Percentiles rank a stretch among this genome's conserved stretches.
These are phyloP conservation scores for Brenthis daphne DNA, from an alignment of 2,888 invertebrate genomes.

Conservation along the genomic window DNA sequence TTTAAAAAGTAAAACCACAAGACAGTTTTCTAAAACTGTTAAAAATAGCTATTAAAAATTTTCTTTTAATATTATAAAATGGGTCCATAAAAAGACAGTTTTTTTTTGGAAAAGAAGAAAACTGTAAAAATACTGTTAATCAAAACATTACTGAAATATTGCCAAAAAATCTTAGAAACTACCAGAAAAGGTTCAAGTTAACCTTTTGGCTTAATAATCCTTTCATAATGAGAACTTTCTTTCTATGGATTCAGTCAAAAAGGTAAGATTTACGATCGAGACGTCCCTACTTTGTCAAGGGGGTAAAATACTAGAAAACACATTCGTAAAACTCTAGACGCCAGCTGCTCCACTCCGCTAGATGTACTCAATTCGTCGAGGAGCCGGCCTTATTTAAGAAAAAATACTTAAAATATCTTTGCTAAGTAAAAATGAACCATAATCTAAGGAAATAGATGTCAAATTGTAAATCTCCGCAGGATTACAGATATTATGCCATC, in stretches of 20 bases:
- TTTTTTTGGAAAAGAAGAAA: no score
- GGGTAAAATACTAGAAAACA: not conserved
- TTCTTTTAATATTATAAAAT: no score
- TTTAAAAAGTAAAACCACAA: no score
- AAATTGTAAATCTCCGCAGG: conserved; percentile 14
- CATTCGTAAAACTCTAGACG: conserved; percentile 3
- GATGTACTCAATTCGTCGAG: conserved; percentile 17
- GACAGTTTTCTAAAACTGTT: no score
- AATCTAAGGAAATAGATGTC: conserved; percentile 33
- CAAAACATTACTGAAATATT: no score
- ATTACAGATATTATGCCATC: conserved; percentile 33
- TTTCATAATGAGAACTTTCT: not conserved
- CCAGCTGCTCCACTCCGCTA: conserved; percentile 21
- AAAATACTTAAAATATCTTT: not conserved
- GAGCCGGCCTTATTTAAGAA: conserved; percentile 15
- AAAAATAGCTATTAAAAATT: no score
- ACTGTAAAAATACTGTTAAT: no score
- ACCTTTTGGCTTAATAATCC: no score
- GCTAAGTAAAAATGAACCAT: conserved; percentile 27
- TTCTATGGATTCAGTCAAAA: conserved; percentile 5
- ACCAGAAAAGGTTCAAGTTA: no score
- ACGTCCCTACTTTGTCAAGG: conserved; percentile 1
- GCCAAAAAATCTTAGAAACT: no score
- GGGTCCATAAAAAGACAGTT: no score
- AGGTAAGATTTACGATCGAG: not conserved